A percentile compares a stretch with the other conserved stretches of the same genome.
phyloP scores from a whole-genome alignment of 2,113 vertebrate genomes.

The Hemicordylus capensis region DNA sequence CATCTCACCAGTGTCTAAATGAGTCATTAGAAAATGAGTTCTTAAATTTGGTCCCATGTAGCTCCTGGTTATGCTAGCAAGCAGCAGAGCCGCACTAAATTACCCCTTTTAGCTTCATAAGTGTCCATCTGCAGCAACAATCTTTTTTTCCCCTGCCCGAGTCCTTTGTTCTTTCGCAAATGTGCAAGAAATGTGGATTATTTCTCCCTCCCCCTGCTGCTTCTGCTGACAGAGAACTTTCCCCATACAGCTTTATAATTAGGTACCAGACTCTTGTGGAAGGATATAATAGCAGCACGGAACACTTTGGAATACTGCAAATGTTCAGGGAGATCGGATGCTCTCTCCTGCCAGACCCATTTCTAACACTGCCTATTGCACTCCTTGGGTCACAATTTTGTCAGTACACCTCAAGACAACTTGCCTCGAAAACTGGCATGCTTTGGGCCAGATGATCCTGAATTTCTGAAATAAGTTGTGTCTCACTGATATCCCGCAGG shows the following conservation, averaged over 20 bases:
- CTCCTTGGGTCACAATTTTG: background rate
- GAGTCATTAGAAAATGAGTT: slow-evolving; percentile 35
- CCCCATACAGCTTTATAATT: slow-evolving; percentile 65
- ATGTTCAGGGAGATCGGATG: background rate
- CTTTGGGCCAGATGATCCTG: too few species aligned
- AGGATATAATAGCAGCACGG: slow-evolving; percentile 38
- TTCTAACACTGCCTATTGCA: background rate
- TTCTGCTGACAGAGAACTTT: slow-evolving; percentile 68
- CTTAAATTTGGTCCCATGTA: slow-evolving; percentile 27
- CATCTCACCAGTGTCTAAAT: slow-evolving; percentile 17
- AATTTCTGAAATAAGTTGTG: too few species aligned
- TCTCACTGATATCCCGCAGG: too few species aligned
- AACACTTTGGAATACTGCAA: slow-evolving; percentile 41
- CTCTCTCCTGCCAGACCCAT: background rate
- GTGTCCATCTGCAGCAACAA: slow-evolving; percentile 67
- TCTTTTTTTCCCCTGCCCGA: slow-evolving; percentile 61
- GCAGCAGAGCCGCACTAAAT: slow-evolving; percentile 49
- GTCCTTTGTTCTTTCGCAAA: slow-evolving; percentile 66
- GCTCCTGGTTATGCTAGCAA: slow-evolving; percentile 24
- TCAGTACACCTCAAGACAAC: background rate
- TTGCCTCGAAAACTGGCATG: background rate
- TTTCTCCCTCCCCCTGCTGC: background rate
- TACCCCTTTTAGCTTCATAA: slow-evolving; percentile 59
- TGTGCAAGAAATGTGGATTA: slow-evolving; percentile 50
- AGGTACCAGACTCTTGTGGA: slow-evolving; percentile 63